phyloP scores from a whole-genome alignment of 2,888 invertebrate species.

The Caenorhabditis sp. region DNA sequence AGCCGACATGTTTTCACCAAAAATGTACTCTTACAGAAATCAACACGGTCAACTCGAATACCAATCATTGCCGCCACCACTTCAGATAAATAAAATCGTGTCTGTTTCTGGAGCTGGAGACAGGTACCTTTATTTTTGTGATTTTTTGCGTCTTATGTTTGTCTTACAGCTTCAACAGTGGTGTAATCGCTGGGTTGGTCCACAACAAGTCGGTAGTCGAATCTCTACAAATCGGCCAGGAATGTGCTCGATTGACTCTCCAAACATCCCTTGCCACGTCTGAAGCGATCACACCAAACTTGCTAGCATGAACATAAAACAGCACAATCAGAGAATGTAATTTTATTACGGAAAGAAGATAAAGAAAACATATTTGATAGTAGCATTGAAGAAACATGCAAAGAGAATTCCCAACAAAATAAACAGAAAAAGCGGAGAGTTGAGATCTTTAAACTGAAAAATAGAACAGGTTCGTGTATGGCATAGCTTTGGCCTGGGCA shows the following conservation, averaged over 20 bases:
- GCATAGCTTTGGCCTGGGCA: constrained; percentile 42
- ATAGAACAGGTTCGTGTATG: constrained; percentile 41
- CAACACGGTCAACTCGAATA: constrained; percentile 25
- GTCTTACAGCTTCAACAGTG: constrained; percentile 65
- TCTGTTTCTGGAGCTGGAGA: constrained; percentile 78
- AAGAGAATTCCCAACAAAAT: not conserved
- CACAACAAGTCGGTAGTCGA: constrained; percentile 41
- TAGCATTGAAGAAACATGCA: too few relatives aligned
- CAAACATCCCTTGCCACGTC: constrained; percentile 46
- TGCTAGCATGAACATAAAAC: constrained; percentile 15
- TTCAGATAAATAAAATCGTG: constrained; percentile 58
- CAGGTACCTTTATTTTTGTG: too few relatives aligned
- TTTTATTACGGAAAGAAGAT: too few relatives aligned
- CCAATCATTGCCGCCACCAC: constrained; percentile 29
- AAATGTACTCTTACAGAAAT: constrained; percentile 27
- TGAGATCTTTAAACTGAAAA: constrained; percentile 43
- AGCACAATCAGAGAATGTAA: too few relatives aligned
- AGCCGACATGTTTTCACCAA: too few relatives aligned
- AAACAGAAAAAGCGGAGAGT: constrained; percentile 1
- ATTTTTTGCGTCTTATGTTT: too few relatives aligned
- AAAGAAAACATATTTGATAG: not conserved
- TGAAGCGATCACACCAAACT: constrained; percentile 14
- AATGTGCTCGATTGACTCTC: constrained; percentile 55
- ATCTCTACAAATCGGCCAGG: constrained; percentile 46
- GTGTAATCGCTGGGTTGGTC: constrained; percentile 54